Evolutionary conservation across 1,140 invertebrate genomes (phyloP), one percentile per base, ranked within the genome.

Genomic region (Rhyzopertha dominica): DNA sequence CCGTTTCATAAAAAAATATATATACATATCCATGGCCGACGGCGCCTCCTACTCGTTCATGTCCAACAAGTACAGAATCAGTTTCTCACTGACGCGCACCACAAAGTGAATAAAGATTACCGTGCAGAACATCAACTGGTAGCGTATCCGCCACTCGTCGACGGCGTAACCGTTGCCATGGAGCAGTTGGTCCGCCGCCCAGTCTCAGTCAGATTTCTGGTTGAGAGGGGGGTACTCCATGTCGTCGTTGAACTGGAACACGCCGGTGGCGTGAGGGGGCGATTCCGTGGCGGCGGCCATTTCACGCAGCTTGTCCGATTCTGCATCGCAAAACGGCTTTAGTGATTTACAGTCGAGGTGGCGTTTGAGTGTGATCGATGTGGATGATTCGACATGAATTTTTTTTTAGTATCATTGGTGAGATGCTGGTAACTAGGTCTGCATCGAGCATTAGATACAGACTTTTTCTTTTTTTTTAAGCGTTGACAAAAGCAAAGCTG

Each of bases 141-240:
- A 54, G 19, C 50, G 25, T n/a, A 10, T 38, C 5, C 44, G 35
- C 9, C 10, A 41, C 17, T 43, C 23, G 10, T 43, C 38, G 18
- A 14, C 38, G 10, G 30, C 38, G 25, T 35, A 32, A 10, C 13
- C 37, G 25, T 42, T 49, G 34, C 43, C 37, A 26, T 19, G 16
- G 7, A 43, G 22, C 9, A 37, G 5, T 26, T 16, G 28, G 19
- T 50, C 29, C 25, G 14, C 22, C 10, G 35, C 34, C 31, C 31
- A 31, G 20, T 47, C 58, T 75, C 69, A 79, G 61, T 81, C 79
- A 49, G 74, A 75, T 53, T 80, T 78, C 56, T 83, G 80, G 7
- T 78, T 79, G 31, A 90, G 81, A 47, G 87, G 86, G 48, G 88
- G 87, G 71, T 90, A 90, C 69, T 91, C 87, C 39, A 76, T 73